Evolutionary conservation across 2,888 invertebrate species (phyloP), one percentile per base, ranked within the genome.

Genomic region (Nebria salina): DNA sequence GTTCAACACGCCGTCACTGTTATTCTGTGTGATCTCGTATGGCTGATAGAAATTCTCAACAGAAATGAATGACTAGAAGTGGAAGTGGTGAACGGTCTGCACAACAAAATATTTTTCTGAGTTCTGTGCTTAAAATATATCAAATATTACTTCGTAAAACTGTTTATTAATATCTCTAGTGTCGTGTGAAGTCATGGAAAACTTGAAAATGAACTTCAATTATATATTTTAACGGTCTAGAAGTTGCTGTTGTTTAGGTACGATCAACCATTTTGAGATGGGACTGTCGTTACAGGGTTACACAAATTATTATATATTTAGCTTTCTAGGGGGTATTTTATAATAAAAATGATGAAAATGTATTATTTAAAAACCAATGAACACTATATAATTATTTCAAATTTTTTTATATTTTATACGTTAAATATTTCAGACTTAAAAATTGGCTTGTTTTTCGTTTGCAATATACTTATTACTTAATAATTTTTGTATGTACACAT

Each of bases 191-290:
- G 15, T 15, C 72, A 76, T 26, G 64, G 72, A 81, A 81, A 72
- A 70, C 34, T 15, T 72, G 64, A 81, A 81, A 73, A 81, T 81
- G 81, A 76, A 66, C 65, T 76, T 65, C 42, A 72, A 76, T 76
- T 76, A 2, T 54, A 76, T 73, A 81, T 76, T 81, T 66, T 76
- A 81, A 81, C 65, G 81, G 72, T 41, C 65, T 81, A 65, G 66
- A 81, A 81, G 76, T 76, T 76, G 76, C 81, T 81, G 81, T 72
- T 81, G 81, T 81, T 81, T 81, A 76, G 81, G 81, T 81, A 81
- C 76, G 81, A 81, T 81, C 81, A 65, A 76, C 81, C 81, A 81
- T 81, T 81, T 81, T 81, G 76, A 81, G 76, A 75, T 66, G 72
- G 65, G 42, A 43, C 42, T 81, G 65, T 72, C 76, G 72, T 76